Evolutionary conservation across 2,888 invertebrate species (phyloP).

Genomic region (Amiota mariae): DNA sequence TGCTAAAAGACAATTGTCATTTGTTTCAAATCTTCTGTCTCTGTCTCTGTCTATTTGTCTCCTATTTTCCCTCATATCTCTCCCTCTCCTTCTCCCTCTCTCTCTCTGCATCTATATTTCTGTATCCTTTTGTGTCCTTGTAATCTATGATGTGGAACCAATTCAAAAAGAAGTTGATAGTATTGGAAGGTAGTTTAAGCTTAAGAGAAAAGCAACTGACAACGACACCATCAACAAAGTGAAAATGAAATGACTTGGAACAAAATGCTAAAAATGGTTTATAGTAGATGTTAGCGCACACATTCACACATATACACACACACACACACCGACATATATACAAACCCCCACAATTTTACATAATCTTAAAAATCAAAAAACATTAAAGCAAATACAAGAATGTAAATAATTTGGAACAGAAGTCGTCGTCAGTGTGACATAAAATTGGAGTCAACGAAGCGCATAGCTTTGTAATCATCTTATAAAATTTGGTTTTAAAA

Average conservation of each 20-base stretch:
- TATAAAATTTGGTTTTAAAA: slow-evolving; percentile 4
- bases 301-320: slow-evolving; percentile 9
- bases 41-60: too few species aligned
- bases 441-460: slow-evolving; percentile 60
- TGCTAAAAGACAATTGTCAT: slow-evolving; percentile 59
- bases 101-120: too few species aligned
- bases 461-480: slow-evolving; percentile 44
- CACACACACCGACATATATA: too few species aligned
- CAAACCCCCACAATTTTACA: too few species aligned
- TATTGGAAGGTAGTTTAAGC: too few species aligned
- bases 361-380: too few species aligned
- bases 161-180: slow-evolving; percentile 33
- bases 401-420: neutral
- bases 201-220: slow-evolving; percentile 39
- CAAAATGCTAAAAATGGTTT: slow-evolving; percentile 52
- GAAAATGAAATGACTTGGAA: slow-evolving; percentile 68
- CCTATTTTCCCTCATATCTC: too few species aligned
- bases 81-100: too few species aligned
- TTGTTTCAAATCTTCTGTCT: slow-evolving; percentile 30
- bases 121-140: neutral
- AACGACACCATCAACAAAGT: slow-evolving; percentile 52
- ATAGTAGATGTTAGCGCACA: slow-evolving; percentile 5
- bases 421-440: neutral
- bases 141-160: slow-evolving; percentile 22
- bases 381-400: slow-evolving; percentile 23